Evolutionary conservation across 2,797 vertebrate genomes (phyloP).

Genomic region (Catharus ustulatus): DNA sequence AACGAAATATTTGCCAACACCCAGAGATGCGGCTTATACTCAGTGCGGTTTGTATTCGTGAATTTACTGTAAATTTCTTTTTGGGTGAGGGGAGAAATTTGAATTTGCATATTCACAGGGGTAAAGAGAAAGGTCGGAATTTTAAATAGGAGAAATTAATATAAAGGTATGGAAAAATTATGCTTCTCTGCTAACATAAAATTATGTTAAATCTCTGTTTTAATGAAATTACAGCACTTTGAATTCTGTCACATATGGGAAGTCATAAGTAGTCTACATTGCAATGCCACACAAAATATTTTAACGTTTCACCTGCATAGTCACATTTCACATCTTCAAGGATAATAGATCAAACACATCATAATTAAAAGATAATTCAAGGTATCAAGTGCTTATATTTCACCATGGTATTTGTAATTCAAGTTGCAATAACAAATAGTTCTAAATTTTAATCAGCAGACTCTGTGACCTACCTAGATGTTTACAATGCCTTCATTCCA

Average conservation of each 20-base stretch:
- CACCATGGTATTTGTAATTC: background rate
- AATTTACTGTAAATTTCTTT: background rate
- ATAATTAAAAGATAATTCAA: background rate
- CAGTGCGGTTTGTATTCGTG: no score
- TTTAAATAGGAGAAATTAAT: background rate
- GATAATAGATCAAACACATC: background rate
- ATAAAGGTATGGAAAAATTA: background rate
- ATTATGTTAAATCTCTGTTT: background rate
- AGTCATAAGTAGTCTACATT: background rate
- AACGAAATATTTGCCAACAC: no score
- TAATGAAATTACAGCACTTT: background rate
- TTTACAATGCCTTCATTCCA: background rate
- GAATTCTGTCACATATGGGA: background rate
- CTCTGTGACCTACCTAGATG: background rate
- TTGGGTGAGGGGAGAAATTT: rapidly evolving
- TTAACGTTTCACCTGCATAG: background rate
- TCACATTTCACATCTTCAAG: background rate
- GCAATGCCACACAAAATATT: background rate
- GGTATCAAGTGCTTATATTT: background rate
- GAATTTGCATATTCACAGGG: background rate
- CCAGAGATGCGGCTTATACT: no score
- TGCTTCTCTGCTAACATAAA: background rate
- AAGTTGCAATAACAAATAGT: background rate
- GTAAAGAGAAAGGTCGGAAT: background rate
- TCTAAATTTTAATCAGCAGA: background rate